A percentile compares a stretch with the other conserved stretches of the same genome.
Evolutionary conservation across 2,113 vertebrate genomes (phyloP).

Genomic region (Symphodus melops): DNA sequence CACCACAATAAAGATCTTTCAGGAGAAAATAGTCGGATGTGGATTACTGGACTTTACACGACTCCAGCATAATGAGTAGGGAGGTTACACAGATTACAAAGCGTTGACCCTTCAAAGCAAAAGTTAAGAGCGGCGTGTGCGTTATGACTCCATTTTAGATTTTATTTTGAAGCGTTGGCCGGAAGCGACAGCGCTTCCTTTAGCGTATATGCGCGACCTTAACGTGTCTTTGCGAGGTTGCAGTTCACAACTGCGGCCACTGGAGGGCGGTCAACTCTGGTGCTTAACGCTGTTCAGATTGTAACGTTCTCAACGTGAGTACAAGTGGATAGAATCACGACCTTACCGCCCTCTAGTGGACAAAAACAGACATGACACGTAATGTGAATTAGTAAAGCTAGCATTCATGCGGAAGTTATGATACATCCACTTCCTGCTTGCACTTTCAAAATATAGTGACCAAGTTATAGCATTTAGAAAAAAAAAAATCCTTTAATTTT

Average conservation of each 20-base stretch:
- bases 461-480: too few species aligned
- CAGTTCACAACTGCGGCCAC: background rate
- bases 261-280: constrained; percentile 2
- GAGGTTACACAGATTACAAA: background rate
- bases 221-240: background rate
- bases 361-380: background rate
- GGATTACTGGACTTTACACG: background rate
- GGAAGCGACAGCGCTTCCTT: constrained; percentile 7
- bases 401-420: background rate
- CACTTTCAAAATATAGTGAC: constrained; percentile 8
- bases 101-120: constrained; percentile 5
- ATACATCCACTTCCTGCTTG: background rate
- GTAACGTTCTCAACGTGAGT: too few species aligned
- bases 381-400: background rate
- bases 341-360: background rate
- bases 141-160: background rate
- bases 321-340: too few species aligned
- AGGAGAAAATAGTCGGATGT: background rate
- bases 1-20: background rate
- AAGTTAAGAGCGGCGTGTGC: background rate
- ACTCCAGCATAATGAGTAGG: background rate
- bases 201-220: background rate
- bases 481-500: too few species aligned
- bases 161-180: constrained; percentile 22
- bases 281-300: too few species aligned